Conservation (phyloP, 2,113 vertebrate species). For the Melanotaenia duboulayi region DNA sequence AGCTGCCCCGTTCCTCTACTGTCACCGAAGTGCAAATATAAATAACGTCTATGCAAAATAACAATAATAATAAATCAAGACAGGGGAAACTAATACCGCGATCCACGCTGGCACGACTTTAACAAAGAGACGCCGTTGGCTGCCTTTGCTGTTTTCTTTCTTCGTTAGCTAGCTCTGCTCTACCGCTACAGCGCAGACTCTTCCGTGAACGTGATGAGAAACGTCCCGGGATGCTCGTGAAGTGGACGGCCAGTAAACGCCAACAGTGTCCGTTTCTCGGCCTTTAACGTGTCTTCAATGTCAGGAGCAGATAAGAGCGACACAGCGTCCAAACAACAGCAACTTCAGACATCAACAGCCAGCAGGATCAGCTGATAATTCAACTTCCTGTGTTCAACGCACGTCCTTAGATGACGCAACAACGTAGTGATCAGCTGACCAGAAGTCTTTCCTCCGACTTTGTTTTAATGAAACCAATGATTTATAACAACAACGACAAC, state of each 20-base stretch:
- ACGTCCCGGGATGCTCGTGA: conserved; percentile 4
- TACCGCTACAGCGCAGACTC: conserved; percentile 17
- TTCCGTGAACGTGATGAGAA: conserved; percentile 8
- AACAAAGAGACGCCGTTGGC: conserved; percentile 50
- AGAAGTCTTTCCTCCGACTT: background rate
- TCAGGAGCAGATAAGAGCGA: conserved; percentile 59
- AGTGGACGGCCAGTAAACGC: background rate
- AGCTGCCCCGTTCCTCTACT: conserved; percentile 9
- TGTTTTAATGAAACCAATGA: too few relatives aligned
- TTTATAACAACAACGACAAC: too few relatives aligned
- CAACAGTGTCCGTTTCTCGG: conserved; percentile 35
- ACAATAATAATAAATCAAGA: conserved; percentile 16
- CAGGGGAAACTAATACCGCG: conserved; percentile 11
- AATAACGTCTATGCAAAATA: conserved; percentile 11
- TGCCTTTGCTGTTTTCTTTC: conserved; percentile 38
- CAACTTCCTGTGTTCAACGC: conserved; percentile 75
- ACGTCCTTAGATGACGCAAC: conserved; percentile 9
- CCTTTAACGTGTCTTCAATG: conserved; percentile 39
- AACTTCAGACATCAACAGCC: conserved; percentile 82
- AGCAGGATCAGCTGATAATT: conserved; percentile 83
- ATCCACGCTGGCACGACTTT: conserved; percentile 39
- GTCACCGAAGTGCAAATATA: conserved; percentile 34
- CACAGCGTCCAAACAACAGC: conserved; percentile 68
- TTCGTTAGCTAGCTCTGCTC: conserved; percentile 66
- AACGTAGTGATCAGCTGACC: conserved; percentile 43